Evolutionary conservation across 2,888 invertebrate genomes (phyloP), one percentile per base, ranked within the genome.

Genomic region (Strigamia maritima): DNA sequence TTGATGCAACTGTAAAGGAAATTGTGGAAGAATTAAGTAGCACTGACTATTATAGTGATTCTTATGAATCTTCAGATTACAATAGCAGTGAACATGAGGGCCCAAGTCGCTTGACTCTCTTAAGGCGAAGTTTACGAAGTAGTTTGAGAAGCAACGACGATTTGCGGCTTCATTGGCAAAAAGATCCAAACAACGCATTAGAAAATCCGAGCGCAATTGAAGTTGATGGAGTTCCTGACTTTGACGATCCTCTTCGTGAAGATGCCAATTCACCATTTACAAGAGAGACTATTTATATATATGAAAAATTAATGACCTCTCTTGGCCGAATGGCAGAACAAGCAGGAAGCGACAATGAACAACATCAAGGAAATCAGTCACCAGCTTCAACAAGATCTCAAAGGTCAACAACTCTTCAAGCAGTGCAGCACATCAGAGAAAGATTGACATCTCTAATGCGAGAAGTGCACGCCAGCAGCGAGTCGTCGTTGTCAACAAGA

Each of bases 1-100:
- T 95, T 82, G 90, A 94, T 81, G 95, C 94, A 84, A 94, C 95
- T 86, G 95, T 95, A 54, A 90, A 93, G 26, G 95, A 95, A 87
- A 94, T 95, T 79, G 95, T 96, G 0, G 95, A 95, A 86, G 95
- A 95, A 85, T 87, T 95, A 81, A 95, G 94, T 82, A 94, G 94
- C 82, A 95, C 95, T 85, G 95, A 95, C 84, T 94, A 95, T 3
- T 95, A 94, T 94, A 95, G 94, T 82, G 95, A 95, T 86, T 95
- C 94, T 0, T 95, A 94, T 84, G 95, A 95, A 85, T 94, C 94
- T 2, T 94, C 94, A 0, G 95, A 95, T 85, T 95, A 95, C 84
- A 95, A 94, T 1, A 94, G 94, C 81, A 94, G 94, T 0, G 95
- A 95, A 85, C 87, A 94, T 78, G 94, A 84, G 76, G 83, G 82